A percentile compares a stretch with the other conserved stretches of the same genome.
Conservation (phyloP, 2,888 invertebrate species). For the Notodonta ziczac region DNA sequence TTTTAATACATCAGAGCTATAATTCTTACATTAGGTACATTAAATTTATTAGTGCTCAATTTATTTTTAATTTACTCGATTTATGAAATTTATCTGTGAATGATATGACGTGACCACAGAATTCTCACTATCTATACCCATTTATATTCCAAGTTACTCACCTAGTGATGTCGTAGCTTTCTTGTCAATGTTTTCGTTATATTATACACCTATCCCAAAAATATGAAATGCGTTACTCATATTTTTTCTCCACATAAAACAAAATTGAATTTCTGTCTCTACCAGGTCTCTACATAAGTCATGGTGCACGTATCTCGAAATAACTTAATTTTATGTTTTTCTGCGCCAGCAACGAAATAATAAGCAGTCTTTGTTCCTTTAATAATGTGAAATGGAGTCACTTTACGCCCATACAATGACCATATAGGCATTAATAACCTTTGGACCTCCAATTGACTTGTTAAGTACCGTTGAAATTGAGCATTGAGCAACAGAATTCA, state of each 20-base stretch:
- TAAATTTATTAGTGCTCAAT: too few relatives aligned
- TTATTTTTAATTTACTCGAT: too few relatives aligned
- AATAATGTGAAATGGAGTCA: neutral
- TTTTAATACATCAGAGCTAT: neutral
- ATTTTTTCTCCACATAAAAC: neutral
- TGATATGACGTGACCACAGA: too few relatives aligned
- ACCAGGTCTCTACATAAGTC: neutral
- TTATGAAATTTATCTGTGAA: too few relatives aligned
- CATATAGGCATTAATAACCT: neutral
- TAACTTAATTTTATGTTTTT: neutral
- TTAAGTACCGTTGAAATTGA: conserved; percentile 34
- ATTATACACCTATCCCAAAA: too few relatives aligned
- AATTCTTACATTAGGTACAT: too few relatives aligned
- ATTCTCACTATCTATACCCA: too few relatives aligned
- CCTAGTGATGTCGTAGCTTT: too few relatives aligned
- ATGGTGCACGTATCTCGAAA: neutral
- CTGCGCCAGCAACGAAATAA: neutral
- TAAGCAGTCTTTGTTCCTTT: neutral
- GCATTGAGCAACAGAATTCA: conserved; percentile 30
- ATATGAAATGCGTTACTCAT: too few relatives aligned
- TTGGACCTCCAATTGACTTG: conserved; percentile 31
- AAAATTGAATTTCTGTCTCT: neutral
- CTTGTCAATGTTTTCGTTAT: too few relatives aligned
- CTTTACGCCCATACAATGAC: neutral
- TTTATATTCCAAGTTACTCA: too few relatives aligned